phyloP scores from a whole-genome alignment of 1,140 invertebrate genomes.

The Zaprionus taronus region DNA sequence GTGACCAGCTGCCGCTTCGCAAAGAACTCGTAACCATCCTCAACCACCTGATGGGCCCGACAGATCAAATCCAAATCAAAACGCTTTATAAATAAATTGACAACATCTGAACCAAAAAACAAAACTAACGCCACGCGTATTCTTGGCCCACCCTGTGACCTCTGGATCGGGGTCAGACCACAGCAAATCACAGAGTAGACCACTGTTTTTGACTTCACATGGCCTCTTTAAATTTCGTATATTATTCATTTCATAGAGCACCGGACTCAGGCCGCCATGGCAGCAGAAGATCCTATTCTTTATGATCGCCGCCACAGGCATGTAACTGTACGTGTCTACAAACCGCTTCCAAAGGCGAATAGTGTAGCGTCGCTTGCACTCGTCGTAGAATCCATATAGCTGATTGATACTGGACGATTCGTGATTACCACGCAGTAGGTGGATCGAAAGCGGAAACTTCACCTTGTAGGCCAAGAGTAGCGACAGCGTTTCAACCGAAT shows the following conservation, averaged over 20 bases:
- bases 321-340: slow-evolving; percentile 86
- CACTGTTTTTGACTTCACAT: slow-evolving; percentile 94
- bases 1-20: slow-evolving; percentile 99
- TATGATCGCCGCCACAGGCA: slow-evolving; percentile 97
- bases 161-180: slow-evolving; percentile 99
- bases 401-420: slow-evolving; percentile 89
- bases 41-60: slow-evolving; percentile 98
- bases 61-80: slow-evolving; percentile 98
- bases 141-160: slow-evolving; percentile 94
- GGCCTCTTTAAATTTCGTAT: slow-evolving; percentile 94
- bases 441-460: slow-evolving; percentile 94
- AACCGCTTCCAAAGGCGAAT: slow-evolving; percentile 99
- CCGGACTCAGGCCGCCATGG: slow-evolving; percentile 95
- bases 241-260: slow-evolving; percentile 94
- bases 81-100: slow-evolving; percentile 95
- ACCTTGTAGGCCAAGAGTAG: slow-evolving; percentile 97
- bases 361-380: slow-evolving; percentile 97
- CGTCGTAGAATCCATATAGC: slow-evolving; percentile 97
- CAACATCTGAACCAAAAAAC: slow-evolving; percentile 97
- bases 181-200: slow-evolving; percentile 96
- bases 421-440: slow-evolving; percentile 89
- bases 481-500: slow-evolving; percentile 95
- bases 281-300: slow-evolving; percentile 99
- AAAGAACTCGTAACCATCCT: slow-evolving; percentile 99
- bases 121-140: slow-evolving; percentile 97